Percentiles rank a stretch among this genome's conserved stretches.
Evolutionary conservation across 2,113 vertebrate genomes (phyloP).

Genomic region (Rostratula benghalensis): DNA sequence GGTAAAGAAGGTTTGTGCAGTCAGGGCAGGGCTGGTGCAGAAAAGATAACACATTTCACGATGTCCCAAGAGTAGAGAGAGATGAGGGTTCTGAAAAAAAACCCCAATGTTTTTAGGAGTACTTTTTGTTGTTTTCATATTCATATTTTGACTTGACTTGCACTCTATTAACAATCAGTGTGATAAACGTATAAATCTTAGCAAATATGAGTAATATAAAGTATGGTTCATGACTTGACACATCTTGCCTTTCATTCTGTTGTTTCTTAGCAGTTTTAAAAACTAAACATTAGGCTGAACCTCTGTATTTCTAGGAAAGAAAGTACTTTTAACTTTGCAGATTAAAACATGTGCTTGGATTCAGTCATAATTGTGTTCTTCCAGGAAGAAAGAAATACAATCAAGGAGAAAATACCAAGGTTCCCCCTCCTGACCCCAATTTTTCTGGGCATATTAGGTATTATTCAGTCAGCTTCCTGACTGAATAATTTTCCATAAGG

Average conservation of each 20-base stretch:
- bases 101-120: no score
- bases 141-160: background rate
- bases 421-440: background rate
- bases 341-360: background rate
- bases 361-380: background rate
- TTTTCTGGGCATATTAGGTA: background rate
- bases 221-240: background rate
- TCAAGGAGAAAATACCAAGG: background rate
- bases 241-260: background rate
- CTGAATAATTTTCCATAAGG: background rate
- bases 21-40: background rate
- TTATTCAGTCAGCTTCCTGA: background rate
- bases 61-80: background rate
- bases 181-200: background rate
- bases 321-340: background rate
- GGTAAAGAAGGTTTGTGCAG: background rate
- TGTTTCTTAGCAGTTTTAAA: background rate
- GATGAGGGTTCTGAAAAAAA: background rate
- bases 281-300: background rate
- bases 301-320: background rate
- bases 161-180: background rate
- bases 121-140: background rate
- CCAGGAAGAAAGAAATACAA: background rate
- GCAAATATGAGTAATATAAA: background rate
- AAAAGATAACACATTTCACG: background rate